Base-by-base conservation (phyloP, 2,113 vertebrate species). In the Morone saxatilis region DNA sequence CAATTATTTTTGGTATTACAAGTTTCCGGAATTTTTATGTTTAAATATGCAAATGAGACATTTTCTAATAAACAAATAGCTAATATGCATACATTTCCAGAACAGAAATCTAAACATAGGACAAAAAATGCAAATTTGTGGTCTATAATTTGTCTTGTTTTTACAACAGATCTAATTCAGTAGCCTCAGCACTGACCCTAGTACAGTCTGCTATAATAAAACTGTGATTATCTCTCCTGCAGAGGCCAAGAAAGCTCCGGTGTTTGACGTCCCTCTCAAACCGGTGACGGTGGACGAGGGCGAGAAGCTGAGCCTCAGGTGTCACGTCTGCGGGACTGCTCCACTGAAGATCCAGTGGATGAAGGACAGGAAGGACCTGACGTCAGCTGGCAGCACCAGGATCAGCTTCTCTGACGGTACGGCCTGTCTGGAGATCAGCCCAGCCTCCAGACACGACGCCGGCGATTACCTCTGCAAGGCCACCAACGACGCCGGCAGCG, bases 391-490 rank as follows among this genome's bases (percentile, higher is more conserved):
- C 56, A 98, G 82, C 92, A 97, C 95, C 85, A 96, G 66, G 82
- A 96, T 98, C 84, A 97, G 95, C 80, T 99, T 98, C 93, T 94
- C 93, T 22, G 95, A 96, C 0, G 97, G 97, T 78, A 96, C 94
- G 2, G 97, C 97, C 61, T 91, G 96, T 54, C 89, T 99, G 86
- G 97, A 99, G 88, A 93, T 99, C 78, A 93, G 89, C 86, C 71
- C 92, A 5, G 92, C 94, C 36, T 94, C 94, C 25, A 97, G 95
- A 87, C 94, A 95, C 0, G 96, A 98, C 69, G 93, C 96, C 0
- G 98, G 97, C 5, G 98, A 99, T 81, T 99, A 98, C 54, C 86
- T 98, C 38, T 99, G 98, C 91, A 99, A 99, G 95, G 98, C 98
- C 79, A 96, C 96, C 75, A 99, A 99, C 41, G 88, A 94, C 5